Conservation (phyloP, 2,888 invertebrate genomes). For the Acleris literana region DNA sequence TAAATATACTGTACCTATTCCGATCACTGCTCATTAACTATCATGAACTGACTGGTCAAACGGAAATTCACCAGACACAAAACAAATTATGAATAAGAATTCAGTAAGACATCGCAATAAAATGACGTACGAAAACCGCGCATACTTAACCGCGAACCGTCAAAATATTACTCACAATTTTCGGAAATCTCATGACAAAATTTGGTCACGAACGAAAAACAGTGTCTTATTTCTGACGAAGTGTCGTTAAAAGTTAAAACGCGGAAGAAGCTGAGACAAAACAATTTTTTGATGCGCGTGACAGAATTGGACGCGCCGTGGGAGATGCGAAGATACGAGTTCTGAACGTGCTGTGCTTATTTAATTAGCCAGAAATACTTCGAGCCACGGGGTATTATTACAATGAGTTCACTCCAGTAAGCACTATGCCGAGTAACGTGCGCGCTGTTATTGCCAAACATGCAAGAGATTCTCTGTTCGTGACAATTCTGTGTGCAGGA, state of each 20-base stretch:
- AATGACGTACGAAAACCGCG: too few species aligned
- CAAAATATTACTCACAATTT: background rate
- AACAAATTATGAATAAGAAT: too few species aligned
- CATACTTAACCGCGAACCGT: too few species aligned
- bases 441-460: constrained; percentile 2
- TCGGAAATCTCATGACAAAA: background rate
- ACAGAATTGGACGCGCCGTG: constrained; percentile 11
- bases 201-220: background rate
- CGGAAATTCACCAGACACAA: too few species aligned
- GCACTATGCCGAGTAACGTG: background rate
- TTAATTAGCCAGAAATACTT: constrained; percentile 29
- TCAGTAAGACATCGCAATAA: too few species aligned
- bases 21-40: too few species aligned
- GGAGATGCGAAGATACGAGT: background rate
- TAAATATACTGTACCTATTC: too few species aligned
- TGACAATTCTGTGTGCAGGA: background rate
- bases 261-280: background rate
- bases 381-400: constrained; percentile 5
- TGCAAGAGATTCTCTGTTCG: constrained; percentile 3
- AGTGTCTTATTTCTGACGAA: background rate
- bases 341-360: constrained; percentile 25
- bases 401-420: constrained; percentile 8
- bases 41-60: too few species aligned
- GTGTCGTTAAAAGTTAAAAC: constrained; percentile 3
- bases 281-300: constrained; percentile 2